Evolutionary conservation across 2,888 invertebrate species (phyloP), one percentile per base, ranked within the genome.

Genomic region (Acrobasis repandana): DNA sequence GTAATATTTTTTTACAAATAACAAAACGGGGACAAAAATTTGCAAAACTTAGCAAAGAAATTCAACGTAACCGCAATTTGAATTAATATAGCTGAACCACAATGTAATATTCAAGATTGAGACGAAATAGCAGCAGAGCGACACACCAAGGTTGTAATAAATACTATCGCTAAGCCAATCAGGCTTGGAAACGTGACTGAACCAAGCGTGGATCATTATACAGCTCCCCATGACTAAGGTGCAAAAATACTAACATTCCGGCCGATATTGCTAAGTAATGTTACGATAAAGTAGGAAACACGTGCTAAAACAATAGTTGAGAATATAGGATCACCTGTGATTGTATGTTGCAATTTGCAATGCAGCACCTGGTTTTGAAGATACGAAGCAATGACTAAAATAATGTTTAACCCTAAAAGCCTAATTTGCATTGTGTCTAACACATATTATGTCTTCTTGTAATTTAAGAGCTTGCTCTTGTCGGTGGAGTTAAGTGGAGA

Each of bases 91-190:
- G 36, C 18, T 36, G 6, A 9, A 51, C 15, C 15, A 52, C 16
- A 38, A 54, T 11, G 52, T 54, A 34, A 54, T 54, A 38, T 54
- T 38, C 20, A 38, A 48, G 48, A 58, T 58, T 48, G 34, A 58
- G 50, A 18, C 33, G 57, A 57, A 58, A 36, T 58, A 50, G 20
- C 34, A 47, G 33, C 48, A 58, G 60, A 56, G 10, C 57, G 67
- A 65, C 67, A 67, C 68, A 69, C 73, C 75, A 84, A 82, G 82
- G 80, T 77, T 77, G 65, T 67, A 79, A 82, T 80, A 82, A 79
- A 80, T 72, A 75, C 78, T 79, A 82, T 83, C 79, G 71, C 72
- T 67, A 64, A 63, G 70, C 74, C 74, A 79, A 83, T 78, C 77
- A 66, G 56, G 56, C 60, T 56, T 47, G 58, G 46, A 73, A 75